These are phyloP conservation scores for Saccopteryx bilineata DNA, from an alignment of 2,113 vertebrate genomes.

Conservation along the genomic window DNA sequence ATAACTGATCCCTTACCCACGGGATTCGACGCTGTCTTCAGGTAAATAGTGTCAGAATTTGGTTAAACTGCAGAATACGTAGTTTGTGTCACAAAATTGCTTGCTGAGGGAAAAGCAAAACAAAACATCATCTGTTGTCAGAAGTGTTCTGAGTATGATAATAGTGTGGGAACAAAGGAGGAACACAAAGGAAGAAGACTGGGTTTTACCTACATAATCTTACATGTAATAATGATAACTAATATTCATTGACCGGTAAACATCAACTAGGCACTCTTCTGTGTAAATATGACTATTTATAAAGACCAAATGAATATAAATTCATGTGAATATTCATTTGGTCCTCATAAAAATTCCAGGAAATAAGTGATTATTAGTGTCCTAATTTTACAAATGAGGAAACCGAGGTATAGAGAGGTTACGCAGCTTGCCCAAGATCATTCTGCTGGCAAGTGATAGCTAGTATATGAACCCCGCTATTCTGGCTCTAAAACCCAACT, in stretches of 20 bases:
- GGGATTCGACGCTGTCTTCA: neutral
- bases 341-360: neutral
- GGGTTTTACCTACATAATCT: neutral
- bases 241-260: neutral
- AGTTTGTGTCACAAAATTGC: neutral
- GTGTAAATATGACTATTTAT: neutral
- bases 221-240: neutral
- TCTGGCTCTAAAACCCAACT: slow-evolving; percentile 19
- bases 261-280: neutral
- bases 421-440: neutral
- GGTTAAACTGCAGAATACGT: neutral
- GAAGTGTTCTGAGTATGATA: neutral
- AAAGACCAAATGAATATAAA: neutral
- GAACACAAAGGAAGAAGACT: neutral
- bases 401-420: neutral
- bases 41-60: neutral
- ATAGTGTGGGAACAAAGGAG: neutral
- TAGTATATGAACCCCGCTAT: neutral
- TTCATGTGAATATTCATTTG: neutral
- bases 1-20: neutral
- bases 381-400: neutral
- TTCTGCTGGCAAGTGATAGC: neutral
- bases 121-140: neutral
- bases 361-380: neutral
- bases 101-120: neutral